Conservation (phyloP, 1,140 invertebrate species). For the Hylaeus volcanicus region DNA sequence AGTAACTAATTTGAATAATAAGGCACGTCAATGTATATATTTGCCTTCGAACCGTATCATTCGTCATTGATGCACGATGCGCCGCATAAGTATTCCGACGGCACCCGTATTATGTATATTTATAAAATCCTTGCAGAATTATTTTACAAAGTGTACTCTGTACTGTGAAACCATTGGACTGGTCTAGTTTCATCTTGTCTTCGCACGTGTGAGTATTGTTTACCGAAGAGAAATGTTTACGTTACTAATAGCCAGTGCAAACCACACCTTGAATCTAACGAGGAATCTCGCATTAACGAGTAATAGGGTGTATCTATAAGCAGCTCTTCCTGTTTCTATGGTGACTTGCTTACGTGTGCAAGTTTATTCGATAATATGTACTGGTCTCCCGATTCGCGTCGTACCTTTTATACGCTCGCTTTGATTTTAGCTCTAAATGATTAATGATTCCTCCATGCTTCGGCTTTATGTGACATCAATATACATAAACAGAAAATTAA, state of each 20-base stretch:
- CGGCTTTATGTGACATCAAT: no score
- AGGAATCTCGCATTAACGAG: no score
- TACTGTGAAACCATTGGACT: background rate
- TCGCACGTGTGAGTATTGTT: no score
- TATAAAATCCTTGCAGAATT: background rate
- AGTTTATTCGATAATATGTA: background rate
- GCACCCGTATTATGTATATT: background rate
- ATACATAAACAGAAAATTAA: no score
- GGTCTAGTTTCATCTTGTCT: background rate
- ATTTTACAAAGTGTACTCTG: background rate
- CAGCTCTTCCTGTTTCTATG: background rate
- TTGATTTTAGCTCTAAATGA: no score
- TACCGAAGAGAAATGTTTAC: no score
- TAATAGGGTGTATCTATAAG: no score
- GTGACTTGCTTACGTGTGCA: background rate
- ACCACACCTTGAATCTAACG: no score
- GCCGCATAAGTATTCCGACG: background rate
- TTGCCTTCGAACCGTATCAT: background rate
- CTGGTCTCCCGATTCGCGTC: no score
- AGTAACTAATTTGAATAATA: background rate
- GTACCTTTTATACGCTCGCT: no score
- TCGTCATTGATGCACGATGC: background rate
- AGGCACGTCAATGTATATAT: background rate
- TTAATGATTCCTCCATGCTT: no score
- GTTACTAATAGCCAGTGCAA: no score